These are phyloP conservation scores for Pampus argenteus DNA, from an alignment of 2,797 vertebrate genomes.

Conservation along the genomic window DNA sequence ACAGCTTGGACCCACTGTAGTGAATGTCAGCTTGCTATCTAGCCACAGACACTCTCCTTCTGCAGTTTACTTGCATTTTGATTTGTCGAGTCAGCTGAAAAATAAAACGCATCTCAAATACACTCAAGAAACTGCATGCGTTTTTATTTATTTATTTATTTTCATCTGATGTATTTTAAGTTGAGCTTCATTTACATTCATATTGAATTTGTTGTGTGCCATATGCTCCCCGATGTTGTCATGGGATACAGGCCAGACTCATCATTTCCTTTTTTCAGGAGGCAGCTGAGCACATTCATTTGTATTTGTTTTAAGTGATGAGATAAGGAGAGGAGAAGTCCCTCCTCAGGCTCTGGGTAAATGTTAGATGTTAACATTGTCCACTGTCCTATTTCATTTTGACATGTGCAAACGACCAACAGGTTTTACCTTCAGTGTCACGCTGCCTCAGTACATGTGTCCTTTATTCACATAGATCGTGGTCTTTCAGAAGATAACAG, in stretches of 20 bases:
- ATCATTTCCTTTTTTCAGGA: conserved; percentile 64
- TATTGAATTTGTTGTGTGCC: conserved; percentile 77
- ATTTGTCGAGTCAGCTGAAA: conserved; percentile 49
- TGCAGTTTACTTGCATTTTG: conserved; percentile 44
- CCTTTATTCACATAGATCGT: conserved; percentile 10
- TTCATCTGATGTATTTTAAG: conserved; percentile 62
- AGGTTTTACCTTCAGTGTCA: conserved; percentile 29
- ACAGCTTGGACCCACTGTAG: conserved; percentile 28
- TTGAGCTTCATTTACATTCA: conserved; percentile 81
- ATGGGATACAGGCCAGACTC: conserved; percentile 73
- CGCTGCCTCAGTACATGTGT: not conserved
- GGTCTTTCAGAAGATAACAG: not conserved
- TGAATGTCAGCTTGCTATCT: conserved; percentile 52
- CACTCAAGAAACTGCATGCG: conserved; percentile 35
- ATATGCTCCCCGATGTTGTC: conserved; percentile 77
- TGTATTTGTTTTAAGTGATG: conserved; percentile 72
- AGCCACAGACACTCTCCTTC: conserved; percentile 32
- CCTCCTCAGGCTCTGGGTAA: conserved; percentile 33
- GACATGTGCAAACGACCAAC: conserved; percentile 25
- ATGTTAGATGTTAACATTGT: conserved; percentile 47
- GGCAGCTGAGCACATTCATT: conserved; percentile 71
- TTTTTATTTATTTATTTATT: conserved; percentile 10
- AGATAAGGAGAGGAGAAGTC: conserved; percentile 62
- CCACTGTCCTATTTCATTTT: conserved; percentile 27
- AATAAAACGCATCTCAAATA: conserved; percentile 57